A percentile compares a stretch with the other conserved stretches of the same genome.
These are phyloP conservation scores for Patella ulyssiponensis DNA, from an alignment of 2,888 invertebrate species.

Conservation along the genomic window DNA sequence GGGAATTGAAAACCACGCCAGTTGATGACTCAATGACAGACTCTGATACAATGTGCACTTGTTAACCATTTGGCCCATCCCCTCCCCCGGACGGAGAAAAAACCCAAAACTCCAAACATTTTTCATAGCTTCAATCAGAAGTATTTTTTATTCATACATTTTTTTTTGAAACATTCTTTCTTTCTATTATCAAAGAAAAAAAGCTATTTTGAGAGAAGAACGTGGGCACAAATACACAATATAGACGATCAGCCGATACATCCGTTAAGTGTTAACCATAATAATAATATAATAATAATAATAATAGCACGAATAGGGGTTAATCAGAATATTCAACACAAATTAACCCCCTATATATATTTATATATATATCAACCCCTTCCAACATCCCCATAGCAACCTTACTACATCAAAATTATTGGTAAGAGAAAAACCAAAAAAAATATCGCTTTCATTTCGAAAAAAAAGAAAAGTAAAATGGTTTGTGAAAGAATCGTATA, in stretches of 20 bases:
- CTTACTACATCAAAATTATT: too few species aligned
- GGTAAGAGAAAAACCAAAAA: too few species aligned
- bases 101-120: neutral
- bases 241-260: conserved; percentile 1
- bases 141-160: conserved; percentile 30
- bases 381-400: neutral
- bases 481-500: too few species aligned
- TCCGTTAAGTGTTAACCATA: neutral
- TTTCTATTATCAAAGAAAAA: conserved; percentile 31
- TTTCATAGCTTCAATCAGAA: conserved; percentile 4
- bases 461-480: too few species aligned
- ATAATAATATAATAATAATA: conserved; percentile 12
- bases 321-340: too few species aligned
- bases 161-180: conserved; percentile 29
- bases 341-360: too few species aligned
- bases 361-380: neutral
- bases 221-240: neutral
- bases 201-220: conserved; percentile 23
- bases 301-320: conserved; percentile 3
- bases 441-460: too few species aligned
- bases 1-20: too few species aligned
- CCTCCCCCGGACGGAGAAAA: too few species aligned
- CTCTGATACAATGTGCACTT: too few species aligned
- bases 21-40: too few species aligned
- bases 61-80: too few species aligned